phyloP scores from a whole-genome alignment of 2,113 vertebrate species.

The Macroglossus sobrinus region DNA sequence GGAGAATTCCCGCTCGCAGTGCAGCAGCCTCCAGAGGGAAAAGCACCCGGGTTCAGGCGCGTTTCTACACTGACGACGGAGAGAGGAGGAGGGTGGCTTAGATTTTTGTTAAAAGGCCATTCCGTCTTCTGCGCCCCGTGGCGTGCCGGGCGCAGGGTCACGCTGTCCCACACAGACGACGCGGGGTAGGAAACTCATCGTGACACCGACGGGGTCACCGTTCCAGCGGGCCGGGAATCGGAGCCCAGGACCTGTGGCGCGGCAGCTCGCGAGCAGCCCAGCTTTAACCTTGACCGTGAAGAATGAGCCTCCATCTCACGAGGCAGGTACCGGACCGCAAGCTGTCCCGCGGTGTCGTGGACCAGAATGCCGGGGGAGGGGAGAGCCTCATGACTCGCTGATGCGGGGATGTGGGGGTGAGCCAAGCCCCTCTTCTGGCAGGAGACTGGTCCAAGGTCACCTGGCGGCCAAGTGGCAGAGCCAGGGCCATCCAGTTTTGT shows the following conservation, averaged over 20 bases:
- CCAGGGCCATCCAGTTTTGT: accelerated
- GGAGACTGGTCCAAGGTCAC: background rate
- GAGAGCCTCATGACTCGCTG: background rate
- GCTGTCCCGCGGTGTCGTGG: accelerated
- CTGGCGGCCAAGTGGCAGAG: background rate
- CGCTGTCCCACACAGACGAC: background rate
- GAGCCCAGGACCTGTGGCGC: slow-evolving; percentile 51
- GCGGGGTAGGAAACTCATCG: slow-evolving; percentile 65
- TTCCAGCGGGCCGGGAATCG: slow-evolving; percentile 55
- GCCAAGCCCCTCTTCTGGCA: background rate
- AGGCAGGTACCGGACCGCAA: background rate
- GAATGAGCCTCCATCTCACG: background rate
- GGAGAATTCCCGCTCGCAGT: background rate
- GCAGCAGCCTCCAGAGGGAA: background rate
- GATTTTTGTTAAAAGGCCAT: background rate
- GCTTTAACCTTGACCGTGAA: slow-evolving; percentile 21
- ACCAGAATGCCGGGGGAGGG: accelerated
- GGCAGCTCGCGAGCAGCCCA: background rate
- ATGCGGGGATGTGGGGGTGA: background rate
- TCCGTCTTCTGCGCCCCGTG: slow-evolving; percentile 17
- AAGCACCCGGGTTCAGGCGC: background rate
- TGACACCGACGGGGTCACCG: slow-evolving; percentile 32
- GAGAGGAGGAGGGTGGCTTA: background rate
- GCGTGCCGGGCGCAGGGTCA: slow-evolving; percentile 27
- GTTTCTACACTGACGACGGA: slow-evolving; percentile 59